These are phyloP conservation scores for Poeciliopsis retropinna DNA, from an alignment of 2,113 vertebrate species.

Conservation along the genomic window DNA sequence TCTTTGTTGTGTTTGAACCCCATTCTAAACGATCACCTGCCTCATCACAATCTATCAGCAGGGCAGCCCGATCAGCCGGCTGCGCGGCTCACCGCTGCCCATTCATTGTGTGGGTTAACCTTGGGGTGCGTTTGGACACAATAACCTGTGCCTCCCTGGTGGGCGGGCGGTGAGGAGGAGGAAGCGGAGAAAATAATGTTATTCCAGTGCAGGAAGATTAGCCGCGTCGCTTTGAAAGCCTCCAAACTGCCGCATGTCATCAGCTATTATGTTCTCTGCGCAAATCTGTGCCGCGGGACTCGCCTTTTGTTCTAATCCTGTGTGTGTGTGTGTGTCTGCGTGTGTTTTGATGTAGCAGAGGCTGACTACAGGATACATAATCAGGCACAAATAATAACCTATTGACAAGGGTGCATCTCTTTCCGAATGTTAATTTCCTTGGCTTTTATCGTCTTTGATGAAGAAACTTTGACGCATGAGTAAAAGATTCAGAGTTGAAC, in stretches of 20 bases:
- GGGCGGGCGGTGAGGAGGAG: conserved; percentile 19
- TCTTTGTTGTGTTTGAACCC: not conserved
- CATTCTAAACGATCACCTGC: conserved; percentile 11
- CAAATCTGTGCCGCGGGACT: conserved; percentile 44
- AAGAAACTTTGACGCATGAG: not conserved
- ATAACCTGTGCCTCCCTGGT: conserved; percentile 31
- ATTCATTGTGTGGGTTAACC: conserved; percentile 27
- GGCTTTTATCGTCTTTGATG: not conserved
- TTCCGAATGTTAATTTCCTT: conserved; percentile 1
- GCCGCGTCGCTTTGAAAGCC: conserved; percentile 43
- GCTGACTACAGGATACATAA: conserved; percentile 13
- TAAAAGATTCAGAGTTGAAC: not conserved
- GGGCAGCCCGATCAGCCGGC: conserved; percentile 1
- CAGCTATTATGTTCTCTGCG: conserved; percentile 35
- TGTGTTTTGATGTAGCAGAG: not conserved
- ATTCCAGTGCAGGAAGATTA: conserved; percentile 49
- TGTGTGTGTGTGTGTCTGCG: conserved; percentile 11
- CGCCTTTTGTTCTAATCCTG: conserved; percentile 49
- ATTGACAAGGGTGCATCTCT: conserved; percentile 3
- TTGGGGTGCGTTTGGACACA: conserved; percentile 30
- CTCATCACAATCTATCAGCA: conserved; percentile 8
- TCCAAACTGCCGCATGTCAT: conserved; percentile 46
- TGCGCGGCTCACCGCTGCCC: conserved; percentile 5
- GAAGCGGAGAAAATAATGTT: conserved; percentile 37
- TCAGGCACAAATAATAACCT: conserved; percentile 12